phyloP scores from a whole-genome alignment of 2,888 invertebrate genomes.

The Sarcophaga caerulescens region DNA sequence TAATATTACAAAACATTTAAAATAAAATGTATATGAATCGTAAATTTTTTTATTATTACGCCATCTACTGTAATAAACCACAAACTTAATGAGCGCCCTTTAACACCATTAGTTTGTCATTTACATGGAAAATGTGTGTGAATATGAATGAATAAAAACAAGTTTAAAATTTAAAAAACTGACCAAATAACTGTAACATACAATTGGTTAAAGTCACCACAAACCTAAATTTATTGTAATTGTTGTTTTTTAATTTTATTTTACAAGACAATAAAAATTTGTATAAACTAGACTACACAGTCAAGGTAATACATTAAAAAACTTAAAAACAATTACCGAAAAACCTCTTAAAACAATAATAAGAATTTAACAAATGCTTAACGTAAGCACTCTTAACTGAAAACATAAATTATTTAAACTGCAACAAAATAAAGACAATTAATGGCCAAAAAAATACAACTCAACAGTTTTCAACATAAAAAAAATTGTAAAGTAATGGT shows the following conservation, averaged over 20 bases:
- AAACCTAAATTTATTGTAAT: not conserved
- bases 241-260: not conserved
- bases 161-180: not conserved
- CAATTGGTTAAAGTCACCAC: slow-evolving; percentile 1
- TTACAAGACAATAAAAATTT: slow-evolving; percentile 16
- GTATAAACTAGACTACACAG: slow-evolving; percentile 44
- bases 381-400: not conserved
- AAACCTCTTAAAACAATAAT: slow-evolving; percentile 42
- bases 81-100: slow-evolving; percentile 24
- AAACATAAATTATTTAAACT: not conserved
- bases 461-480: not conserved
- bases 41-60: not conserved
- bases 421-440: not conserved
- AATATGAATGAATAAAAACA: not conserved
- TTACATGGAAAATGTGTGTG: not conserved
- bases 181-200: slow-evolving; percentile 31
- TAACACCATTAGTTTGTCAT: slow-evolving; percentile 43
- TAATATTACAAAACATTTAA: no score
- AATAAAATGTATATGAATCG: no score
- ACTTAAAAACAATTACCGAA: slow-evolving; percentile 5
- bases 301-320: slow-evolving; percentile 48
- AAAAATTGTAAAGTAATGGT: not conserved
- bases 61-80: not conserved
- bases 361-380: not conserved
- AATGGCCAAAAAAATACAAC: not conserved